phyloP scores from a whole-genome alignment of 2,797 vertebrate genomes.

The Micrastur ruficollis region DNA sequence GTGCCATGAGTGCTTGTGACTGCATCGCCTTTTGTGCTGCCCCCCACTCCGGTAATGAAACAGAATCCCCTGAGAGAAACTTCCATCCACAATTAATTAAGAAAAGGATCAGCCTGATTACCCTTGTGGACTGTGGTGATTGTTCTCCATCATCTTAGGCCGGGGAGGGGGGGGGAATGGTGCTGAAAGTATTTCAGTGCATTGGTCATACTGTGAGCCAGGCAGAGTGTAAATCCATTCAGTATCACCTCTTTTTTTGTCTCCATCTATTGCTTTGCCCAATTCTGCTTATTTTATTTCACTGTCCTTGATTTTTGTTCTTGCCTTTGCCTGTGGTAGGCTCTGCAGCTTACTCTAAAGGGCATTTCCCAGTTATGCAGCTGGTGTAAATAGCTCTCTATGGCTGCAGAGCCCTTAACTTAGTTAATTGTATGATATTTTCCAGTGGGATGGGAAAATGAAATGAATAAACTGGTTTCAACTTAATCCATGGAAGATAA shows the following conservation, averaged over 20 bases:
- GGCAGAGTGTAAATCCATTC: rapidly evolving
- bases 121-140: background rate
- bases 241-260: background rate
- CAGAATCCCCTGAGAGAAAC: background rate
- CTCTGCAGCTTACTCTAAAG: background rate
- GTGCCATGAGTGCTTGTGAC: rapidly evolving
- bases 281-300: background rate
- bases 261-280: background rate
- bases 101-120: background rate
- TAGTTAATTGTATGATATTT: background rate
- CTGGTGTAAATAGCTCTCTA: background rate
- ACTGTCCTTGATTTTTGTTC: background rate
- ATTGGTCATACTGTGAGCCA: background rate
- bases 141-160: background rate
- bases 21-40: background rate
- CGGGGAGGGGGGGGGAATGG: too few relatives aligned
- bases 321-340: background rate
- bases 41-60: background rate
- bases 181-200: background rate
- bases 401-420: background rate
- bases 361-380: background rate
- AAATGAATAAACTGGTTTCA: background rate
- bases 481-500: background rate
- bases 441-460: background rate
- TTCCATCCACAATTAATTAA: background rate